These are phyloP conservation scores for Acronicta alni DNA, from an alignment of 2,888 invertebrate genomes.

Conservation along the genomic window DNA sequence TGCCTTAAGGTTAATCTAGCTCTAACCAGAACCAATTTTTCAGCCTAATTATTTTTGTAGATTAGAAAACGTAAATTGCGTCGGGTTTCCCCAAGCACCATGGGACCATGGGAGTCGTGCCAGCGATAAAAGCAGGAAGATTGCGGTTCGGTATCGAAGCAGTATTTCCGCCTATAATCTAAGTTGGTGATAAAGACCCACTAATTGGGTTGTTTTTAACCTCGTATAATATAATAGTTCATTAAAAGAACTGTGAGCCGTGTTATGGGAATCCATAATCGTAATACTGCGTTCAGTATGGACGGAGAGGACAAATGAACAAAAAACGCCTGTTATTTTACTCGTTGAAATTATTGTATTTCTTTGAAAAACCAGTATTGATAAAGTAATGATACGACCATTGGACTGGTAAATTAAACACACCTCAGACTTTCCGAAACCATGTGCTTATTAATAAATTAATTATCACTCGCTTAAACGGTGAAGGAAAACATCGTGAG, in stretches of 20 bases:
- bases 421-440: no score
- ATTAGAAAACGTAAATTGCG: conserved; percentile 11
- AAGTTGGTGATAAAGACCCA: conserved; percentile 38
- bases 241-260: conserved; percentile 37
- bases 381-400: no score
- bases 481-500: no score
- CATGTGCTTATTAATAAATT: no score
- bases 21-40: conserved; percentile 1
- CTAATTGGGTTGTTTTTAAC: conserved; percentile 55
- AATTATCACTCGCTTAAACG: no score
- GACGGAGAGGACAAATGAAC: not conserved
- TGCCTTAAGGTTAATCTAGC: no score
- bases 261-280: conserved; percentile 16
- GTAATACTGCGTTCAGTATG: conserved; percentile 9
- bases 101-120: conserved; percentile 45
- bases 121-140: conserved; percentile 56
- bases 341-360: not conserved
- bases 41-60: conserved; percentile 11
- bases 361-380: no score
- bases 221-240: conserved; percentile 33
- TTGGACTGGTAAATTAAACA: no score
- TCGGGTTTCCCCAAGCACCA: conserved; percentile 36
- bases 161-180: conserved; percentile 48
- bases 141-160: conserved; percentile 54
- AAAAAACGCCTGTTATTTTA: not conserved